Percentiles rank a stretch among this genome's conserved stretches.
phyloP scores from a whole-genome alignment of 2,113 vertebrate genomes.

The Naja naja region DNA sequence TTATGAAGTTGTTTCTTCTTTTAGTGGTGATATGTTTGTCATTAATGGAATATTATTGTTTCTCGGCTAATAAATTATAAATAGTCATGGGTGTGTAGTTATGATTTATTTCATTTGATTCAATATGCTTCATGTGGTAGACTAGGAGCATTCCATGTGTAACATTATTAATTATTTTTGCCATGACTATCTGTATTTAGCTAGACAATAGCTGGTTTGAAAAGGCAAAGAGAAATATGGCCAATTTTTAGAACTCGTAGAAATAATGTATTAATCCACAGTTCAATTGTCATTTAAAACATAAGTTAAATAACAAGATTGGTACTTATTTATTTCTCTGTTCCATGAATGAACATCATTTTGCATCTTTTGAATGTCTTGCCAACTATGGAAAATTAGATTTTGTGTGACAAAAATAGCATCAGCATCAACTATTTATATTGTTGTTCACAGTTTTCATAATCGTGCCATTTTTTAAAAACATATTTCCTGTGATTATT shows the following conservation, averaged over 20 bases:
- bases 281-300: background rate
- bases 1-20: background rate
- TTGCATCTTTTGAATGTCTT: background rate
- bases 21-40: background rate
- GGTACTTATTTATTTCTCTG: background rate
- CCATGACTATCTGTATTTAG: too few species aligned
- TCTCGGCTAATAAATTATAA: background rate
- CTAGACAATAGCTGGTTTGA: background rate
- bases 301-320: background rate
- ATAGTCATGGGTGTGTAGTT: background rate
- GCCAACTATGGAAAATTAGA: background rate
- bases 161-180: too few species aligned
- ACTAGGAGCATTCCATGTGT: too few species aligned
- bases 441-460: background rate
- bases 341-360: background rate
- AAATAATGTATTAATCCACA: background rate
- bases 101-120: background rate
- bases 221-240: background rate
- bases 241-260: background rate
- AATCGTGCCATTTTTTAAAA: background rate
- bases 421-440: background rate
- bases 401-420: background rate
- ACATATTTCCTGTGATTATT: background rate
- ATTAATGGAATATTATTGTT: background rate
- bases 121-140: too few species aligned